These are phyloP conservation scores for Dolichopus griseipennis DNA, from an alignment of 2,888 invertebrate genomes.

Conservation along the genomic window DNA sequence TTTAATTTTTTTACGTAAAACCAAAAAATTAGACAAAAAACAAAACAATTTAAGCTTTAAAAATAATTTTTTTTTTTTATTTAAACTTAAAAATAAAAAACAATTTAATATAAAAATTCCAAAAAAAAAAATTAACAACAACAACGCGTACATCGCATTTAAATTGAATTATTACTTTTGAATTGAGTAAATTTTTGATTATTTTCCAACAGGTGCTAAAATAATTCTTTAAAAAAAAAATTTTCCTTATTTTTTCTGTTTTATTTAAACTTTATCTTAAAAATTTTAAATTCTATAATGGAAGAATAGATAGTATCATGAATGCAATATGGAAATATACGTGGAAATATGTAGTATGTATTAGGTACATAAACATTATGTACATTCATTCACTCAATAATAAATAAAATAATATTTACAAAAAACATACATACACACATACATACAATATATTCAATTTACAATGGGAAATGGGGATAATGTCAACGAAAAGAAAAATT, in stretches of 20 bases:
- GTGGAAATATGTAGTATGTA: too few species aligned
- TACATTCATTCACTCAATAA: not conserved
- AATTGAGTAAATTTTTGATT: not conserved
- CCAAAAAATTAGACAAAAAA: too few species aligned
- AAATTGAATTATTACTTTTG: not conserved
- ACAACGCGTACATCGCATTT: not conserved
- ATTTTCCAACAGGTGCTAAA: not conserved
- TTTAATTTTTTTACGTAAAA: too few species aligned
- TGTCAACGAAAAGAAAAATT: too few species aligned
- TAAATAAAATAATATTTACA: not conserved
- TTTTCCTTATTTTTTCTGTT: not conserved
- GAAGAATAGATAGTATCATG: too few species aligned
- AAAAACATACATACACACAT: not conserved
- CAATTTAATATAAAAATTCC: too few species aligned
- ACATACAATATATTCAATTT: not conserved
- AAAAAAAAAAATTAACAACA: too few species aligned
- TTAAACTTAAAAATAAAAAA: too few species aligned
- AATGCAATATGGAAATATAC: too few species aligned
- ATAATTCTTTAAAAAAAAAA: not conserved
- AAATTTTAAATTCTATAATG: not conserved
- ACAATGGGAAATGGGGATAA: not conserved
- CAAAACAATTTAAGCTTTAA: too few species aligned
- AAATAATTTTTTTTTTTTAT: too few species aligned
- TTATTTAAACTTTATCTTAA: not conserved
- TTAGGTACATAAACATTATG: too few species aligned